A percentile compares a stretch with the other conserved stretches of the same genome.
Conservation (phyloP, 2,113 vertebrate genomes). For the Laterallus jamaicensis region DNA sequence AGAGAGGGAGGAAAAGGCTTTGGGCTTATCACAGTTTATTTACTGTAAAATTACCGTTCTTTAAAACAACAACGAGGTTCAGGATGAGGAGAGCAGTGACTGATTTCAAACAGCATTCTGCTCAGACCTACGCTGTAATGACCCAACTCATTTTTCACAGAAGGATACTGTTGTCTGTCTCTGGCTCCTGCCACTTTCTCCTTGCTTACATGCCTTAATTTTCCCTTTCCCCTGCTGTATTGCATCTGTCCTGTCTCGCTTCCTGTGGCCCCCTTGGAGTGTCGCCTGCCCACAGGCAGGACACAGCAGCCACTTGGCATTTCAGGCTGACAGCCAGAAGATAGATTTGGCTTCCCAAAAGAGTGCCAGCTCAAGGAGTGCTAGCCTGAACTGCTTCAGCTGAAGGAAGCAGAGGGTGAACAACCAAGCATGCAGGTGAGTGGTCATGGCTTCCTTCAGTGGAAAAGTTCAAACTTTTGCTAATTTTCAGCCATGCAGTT, state of each 20-base stretch:
- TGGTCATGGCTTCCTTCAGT: not conserved
- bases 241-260: not conserved
- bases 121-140: not conserved
- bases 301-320: not conserved
- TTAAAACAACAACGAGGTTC: not conserved
- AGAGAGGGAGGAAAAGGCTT: slow-evolving; percentile 12
- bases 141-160: not conserved
- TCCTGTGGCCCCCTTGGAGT: not conserved
- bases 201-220: not conserved
- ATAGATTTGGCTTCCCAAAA: not conserved
- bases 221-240: not conserved
- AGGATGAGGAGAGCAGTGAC: not conserved
- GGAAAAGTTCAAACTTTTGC: not conserved
- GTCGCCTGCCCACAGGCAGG: not conserved
- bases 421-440: not conserved
- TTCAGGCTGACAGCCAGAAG: not conserved
- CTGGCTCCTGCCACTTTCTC: not conserved
- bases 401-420: not conserved
- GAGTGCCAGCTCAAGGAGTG: not conserved
- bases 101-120: not conserved
- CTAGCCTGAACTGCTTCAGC: not conserved
- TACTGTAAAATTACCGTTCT: not conserved
- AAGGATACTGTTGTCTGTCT: not conserved
- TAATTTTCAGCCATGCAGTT: not conserved
- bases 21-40: not conserved